Percentiles rank a stretch among this genome's conserved stretches.
phyloP scores from a whole-genome alignment of 2,113 vertebrate species.

The Sorex araneus region DNA sequence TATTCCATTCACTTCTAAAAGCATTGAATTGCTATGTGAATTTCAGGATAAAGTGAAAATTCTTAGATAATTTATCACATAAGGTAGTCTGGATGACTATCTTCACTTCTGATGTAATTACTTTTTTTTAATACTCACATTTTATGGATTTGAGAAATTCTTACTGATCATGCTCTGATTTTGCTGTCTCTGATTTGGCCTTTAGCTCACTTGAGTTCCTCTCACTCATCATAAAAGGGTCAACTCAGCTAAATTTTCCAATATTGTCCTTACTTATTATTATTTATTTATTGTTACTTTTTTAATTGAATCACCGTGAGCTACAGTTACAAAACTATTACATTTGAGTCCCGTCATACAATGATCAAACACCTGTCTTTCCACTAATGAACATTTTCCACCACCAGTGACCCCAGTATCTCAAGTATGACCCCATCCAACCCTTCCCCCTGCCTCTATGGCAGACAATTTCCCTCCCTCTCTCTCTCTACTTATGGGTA shows the following conservation, averaged over 20 bases:
- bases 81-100: neutral
- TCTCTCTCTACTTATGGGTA: too few species aligned
- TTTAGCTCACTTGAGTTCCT: neutral
- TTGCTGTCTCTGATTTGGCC: neutral
- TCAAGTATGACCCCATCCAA: too few species aligned
- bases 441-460: too few species aligned
- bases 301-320: too few species aligned
- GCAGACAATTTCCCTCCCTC: too few species aligned
- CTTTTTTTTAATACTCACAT: neutral
- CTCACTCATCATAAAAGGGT: neutral
- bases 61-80: neutral
- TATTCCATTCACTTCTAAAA: slow-evolving; percentile 18
- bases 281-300: too few species aligned
- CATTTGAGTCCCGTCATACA: too few species aligned
- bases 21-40: neutral
- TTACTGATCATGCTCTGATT: neutral
- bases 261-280: neutral
- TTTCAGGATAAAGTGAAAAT: slow-evolving; percentile 3
- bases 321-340: too few species aligned
- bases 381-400: too few species aligned
- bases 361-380: too few species aligned
- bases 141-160: neutral
- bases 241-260: neutral
- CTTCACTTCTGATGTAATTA: neutral
- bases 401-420: too few species aligned